Conservation (phyloP, 2,888 invertebrate species). For the Drosophila demipolita region DNA sequence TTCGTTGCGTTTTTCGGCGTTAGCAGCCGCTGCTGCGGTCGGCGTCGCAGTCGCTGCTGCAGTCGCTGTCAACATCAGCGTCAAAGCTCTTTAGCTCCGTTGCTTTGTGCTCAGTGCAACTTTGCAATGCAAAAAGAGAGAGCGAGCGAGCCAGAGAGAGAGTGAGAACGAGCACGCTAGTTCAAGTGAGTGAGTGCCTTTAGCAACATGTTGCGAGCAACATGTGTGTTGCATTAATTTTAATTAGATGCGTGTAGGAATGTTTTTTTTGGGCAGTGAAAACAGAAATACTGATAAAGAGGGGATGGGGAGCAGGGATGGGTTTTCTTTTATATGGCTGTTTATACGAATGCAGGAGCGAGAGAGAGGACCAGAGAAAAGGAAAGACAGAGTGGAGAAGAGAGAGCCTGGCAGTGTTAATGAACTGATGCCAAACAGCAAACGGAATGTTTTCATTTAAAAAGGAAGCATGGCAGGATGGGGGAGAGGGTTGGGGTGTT, state of each 20-base stretch:
- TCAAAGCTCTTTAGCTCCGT: not conserved
- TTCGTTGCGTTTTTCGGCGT: slow-evolving; percentile 73
- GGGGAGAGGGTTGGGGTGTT: not conserved
- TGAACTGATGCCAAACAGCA: slow-evolving; percentile 46
- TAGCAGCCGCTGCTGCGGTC: slow-evolving; percentile 1
- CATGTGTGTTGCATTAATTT: slow-evolving; percentile 36
- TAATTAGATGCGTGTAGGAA: slow-evolving; percentile 51
- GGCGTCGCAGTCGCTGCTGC: slow-evolving; percentile 8
- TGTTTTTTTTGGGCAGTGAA: not conserved
- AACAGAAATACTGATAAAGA: not conserved
- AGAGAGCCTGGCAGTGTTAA: slow-evolving; percentile 44
- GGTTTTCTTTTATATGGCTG: slow-evolving; percentile 1
- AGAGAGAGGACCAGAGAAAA: not conserved
- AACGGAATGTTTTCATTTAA: slow-evolving; percentile 2
- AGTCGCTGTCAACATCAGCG: slow-evolving; percentile 8
- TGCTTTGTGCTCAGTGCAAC: slow-evolving; percentile 20
- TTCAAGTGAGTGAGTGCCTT: slow-evolving; percentile 55
- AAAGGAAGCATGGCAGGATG: not conserved
- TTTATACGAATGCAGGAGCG: slow-evolving; percentile 26
- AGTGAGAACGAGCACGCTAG: slow-evolving; percentile 18
- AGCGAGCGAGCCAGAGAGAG: slow-evolving; percentile 8
- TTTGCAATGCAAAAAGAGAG: slow-evolving; percentile 24
- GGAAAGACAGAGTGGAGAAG: not conserved
- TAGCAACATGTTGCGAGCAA: slow-evolving; percentile 73
- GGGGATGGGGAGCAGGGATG: not conserved